Conservation (phyloP, 1,140 invertebrate genomes). For the Drosophila orosa region DNA sequence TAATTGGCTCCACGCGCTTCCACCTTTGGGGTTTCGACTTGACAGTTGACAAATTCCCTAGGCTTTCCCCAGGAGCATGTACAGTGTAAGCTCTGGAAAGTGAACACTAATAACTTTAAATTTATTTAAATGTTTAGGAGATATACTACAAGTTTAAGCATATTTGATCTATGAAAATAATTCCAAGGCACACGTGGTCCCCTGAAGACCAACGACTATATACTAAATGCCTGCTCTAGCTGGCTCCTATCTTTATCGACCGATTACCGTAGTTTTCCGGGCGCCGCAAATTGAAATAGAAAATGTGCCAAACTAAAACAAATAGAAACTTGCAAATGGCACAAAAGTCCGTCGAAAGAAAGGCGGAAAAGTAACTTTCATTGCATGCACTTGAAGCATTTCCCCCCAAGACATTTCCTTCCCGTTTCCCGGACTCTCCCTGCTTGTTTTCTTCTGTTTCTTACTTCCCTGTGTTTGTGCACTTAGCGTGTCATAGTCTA, state of each 20-base stretch:
- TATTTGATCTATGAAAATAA: background rate
- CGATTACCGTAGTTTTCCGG: conserved; percentile 16
- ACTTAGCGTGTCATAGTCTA: conserved; percentile 76
- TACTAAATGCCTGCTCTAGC: too few relatives aligned
- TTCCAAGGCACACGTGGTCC: background rate
- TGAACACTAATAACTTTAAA: background rate
- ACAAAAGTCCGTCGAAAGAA: conserved; percentile 19
- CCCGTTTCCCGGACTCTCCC: background rate
- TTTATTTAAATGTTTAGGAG: background rate
- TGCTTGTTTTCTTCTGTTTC: background rate
- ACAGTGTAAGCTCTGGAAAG: background rate
- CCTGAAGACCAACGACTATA: conserved; percentile 10
- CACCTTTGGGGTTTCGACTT: conserved; percentile 6
- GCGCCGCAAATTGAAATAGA: conserved; percentile 66
- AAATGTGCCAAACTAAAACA: conserved; percentile 51
- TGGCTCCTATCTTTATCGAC: conserved; percentile 7
- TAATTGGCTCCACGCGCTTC: conserved; percentile 57
- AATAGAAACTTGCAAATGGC: conserved; percentile 48
- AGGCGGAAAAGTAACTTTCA: conserved; percentile 29
- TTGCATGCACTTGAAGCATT: conserved; percentile 64
- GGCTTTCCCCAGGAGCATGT: background rate
- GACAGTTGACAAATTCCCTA: conserved; percentile 1
- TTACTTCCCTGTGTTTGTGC: conserved; percentile 22
- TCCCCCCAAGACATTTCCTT: conserved; percentile 17
- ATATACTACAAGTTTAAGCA: background rate